Base-by-base conservation (phyloP, 2,888 invertebrate species). In the Oxytorus armatus region DNA sequence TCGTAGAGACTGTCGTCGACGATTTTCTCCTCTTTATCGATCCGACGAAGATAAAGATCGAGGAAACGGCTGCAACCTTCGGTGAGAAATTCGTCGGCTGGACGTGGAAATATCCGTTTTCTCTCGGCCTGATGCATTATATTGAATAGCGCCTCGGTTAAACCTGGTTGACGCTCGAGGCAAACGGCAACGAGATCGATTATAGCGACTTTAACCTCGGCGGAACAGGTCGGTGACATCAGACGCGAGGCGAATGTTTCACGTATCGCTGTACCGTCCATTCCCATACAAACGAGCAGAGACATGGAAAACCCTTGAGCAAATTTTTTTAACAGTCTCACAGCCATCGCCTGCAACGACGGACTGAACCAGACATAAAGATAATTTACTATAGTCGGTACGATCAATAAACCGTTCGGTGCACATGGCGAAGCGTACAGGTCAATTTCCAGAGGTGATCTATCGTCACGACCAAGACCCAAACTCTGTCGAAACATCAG, bases 261-360 rank as follows among this genome's bases (percentile, higher is more conserved):
- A n/a, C 94, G 90, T 79, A 94, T 93, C 0, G 93, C 92, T 2
- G 93, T 93, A 0, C 94, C 93, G 76, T 94, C 94, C 88, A 93
- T 93, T 11, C 94, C 94, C 88, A 95, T 92, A 87, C 94, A 94
- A 4, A 94, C 94, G 55, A 94, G 88, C 14, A 95, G 89, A 0
- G 94, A 94, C 92, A 94, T 93, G 0, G 93, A 93, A 49, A 94
- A 93, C 57, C 93, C 93, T 92, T 91, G 87, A 33, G 94, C 94
- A 70, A 94, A 92, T 83, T 93, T 92, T 79, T 93, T 93, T 29
- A 94, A 85, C 10, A 94, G 86, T 51, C 93, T 91, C 1, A 94
- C 93, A 0, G 94, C 93, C 86, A 94, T 92, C 5, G 93, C 93
- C 16, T 94, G 94, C 16, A 94, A 88, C 11, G 92, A 90, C 1